Conservation (phyloP, 2,888 invertebrate genomes). For the Drosophila vallismaia region DNA sequence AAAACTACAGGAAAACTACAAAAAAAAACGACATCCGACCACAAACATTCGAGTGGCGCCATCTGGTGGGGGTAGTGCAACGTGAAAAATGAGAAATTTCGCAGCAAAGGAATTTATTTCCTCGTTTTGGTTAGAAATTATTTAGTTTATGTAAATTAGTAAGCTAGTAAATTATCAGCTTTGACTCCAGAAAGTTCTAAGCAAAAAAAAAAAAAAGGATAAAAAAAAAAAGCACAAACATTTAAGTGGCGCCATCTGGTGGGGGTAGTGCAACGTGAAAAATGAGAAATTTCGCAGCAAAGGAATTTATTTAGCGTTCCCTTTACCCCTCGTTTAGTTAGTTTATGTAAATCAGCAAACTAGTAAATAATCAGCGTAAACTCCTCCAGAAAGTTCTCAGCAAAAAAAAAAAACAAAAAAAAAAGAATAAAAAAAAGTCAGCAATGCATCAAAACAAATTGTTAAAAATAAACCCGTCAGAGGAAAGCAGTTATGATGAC, state of each 20-base stretch:
- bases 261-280: too few relatives aligned
- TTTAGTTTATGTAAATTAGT: neutral
- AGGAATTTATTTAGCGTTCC: too few relatives aligned
- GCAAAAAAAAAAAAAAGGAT: neutral
- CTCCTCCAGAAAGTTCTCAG: neutral
- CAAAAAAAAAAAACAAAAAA: neutral
- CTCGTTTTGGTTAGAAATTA: neutral
- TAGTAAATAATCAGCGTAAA: neutral
- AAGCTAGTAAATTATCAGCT: neutral
- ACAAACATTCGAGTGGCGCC: constrained; percentile 16
- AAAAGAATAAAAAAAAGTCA: neutral
- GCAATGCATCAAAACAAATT: constrained; percentile 6
- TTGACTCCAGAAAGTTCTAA: neutral
- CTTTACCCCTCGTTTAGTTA: neutral
- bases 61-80: constrained; percentile 9
- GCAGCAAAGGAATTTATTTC: neutral
- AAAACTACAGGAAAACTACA: too few relatives aligned
- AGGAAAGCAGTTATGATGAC: constrained; percentile 4
- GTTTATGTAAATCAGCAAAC: neutral
- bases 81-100: neutral
- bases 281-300: too few relatives aligned
- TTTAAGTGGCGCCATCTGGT: too few relatives aligned
- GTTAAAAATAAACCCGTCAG: constrained; percentile 20
- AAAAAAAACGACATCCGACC: neutral
- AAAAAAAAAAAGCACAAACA: neutral